Conservation (phyloP, 2,113 vertebrate species). For the Leucoraja erinaceus region DNA sequence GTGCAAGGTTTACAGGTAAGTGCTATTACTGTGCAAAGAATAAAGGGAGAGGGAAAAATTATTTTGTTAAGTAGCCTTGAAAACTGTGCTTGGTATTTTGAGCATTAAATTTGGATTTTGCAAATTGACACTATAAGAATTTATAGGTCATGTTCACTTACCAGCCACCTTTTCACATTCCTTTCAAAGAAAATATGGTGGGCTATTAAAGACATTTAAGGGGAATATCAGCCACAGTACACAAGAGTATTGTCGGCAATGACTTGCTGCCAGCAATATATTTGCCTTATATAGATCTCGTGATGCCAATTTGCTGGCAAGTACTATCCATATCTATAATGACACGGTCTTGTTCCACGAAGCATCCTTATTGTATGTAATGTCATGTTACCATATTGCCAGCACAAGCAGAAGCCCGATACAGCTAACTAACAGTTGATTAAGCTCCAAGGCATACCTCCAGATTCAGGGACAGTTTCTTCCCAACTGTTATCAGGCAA, state of each 20-base stretch:
- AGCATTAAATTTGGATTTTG: background rate
- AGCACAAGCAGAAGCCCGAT: too few relatives aligned
- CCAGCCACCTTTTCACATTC: background rate
- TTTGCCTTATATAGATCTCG: too few relatives aligned
- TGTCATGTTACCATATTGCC: too few relatives aligned
- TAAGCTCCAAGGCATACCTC: too few relatives aligned
- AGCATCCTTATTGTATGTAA: too few relatives aligned
- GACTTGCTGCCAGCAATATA: too few relatives aligned
- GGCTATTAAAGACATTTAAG: background rate
- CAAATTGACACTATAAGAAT: background rate
- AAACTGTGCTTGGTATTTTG: background rate
- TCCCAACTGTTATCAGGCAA: too few relatives aligned
- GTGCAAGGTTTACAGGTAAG: conserved; percentile 88
- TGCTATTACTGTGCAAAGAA: background rate
- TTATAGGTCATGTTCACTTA: background rate
- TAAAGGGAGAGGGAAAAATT: background rate
- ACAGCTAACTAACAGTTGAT: too few relatives aligned
- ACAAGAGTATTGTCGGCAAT: background rate
- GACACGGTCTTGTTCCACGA: too few relatives aligned
- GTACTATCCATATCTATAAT: too few relatives aligned
- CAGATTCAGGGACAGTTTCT: too few relatives aligned
- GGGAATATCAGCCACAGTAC: background rate
- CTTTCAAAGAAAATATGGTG: background rate
- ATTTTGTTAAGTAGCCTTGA: background rate
- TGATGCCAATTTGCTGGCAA: too few relatives aligned